A percentile compares a stretch with the other conserved stretches of the same genome.
Conservation (phyloP, 1,140 invertebrate species). For the Eriosoma lanigerum region DNA sequence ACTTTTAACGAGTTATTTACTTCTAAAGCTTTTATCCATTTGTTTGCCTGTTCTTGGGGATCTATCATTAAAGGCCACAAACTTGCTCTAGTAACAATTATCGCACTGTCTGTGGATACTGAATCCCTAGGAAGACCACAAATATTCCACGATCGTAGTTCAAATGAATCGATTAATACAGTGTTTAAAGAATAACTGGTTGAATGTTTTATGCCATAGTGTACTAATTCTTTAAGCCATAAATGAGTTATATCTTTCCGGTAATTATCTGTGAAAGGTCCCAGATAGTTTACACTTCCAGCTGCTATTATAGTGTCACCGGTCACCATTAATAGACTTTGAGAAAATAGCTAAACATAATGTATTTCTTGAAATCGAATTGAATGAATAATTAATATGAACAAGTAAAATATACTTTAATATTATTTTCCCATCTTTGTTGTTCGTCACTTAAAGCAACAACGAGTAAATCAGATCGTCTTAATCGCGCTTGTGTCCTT, state of each 20-base stretch:
- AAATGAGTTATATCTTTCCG: constrained; percentile 67
- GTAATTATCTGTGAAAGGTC: constrained; percentile 78
- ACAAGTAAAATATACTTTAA: constrained; percentile 62
- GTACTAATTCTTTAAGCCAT: constrained; percentile 69
- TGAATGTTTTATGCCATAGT: constrained; percentile 71
- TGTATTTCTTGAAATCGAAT: neutral
- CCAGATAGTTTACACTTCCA: constrained; percentile 83
- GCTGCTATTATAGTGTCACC: constrained; percentile 83
- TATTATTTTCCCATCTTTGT: constrained; percentile 50
- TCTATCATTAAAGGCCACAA: constrained; percentile 88
- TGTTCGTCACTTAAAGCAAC: constrained; percentile 78
- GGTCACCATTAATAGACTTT: constrained; percentile 53
- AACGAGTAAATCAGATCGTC: constrained; percentile 78
- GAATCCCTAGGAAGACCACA: constrained; percentile 79
- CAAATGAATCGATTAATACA: constrained; percentile 80
- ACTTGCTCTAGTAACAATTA: constrained; percentile 75
- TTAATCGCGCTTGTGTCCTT: constrained; percentile 74
- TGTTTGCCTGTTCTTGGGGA: constrained; percentile 86
- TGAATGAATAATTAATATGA: neutral
- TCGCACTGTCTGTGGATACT: constrained; percentile 84
- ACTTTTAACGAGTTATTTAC: constrained; percentile 70
- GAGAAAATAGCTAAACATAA: constrained; percentile 13
- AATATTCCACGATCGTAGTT: constrained; percentile 81
- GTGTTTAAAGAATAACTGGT: constrained; percentile 68
- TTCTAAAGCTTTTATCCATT: constrained; percentile 85